Conservation (phyloP, 2,888 invertebrate species). For the Cephus pygmeus region DNA sequence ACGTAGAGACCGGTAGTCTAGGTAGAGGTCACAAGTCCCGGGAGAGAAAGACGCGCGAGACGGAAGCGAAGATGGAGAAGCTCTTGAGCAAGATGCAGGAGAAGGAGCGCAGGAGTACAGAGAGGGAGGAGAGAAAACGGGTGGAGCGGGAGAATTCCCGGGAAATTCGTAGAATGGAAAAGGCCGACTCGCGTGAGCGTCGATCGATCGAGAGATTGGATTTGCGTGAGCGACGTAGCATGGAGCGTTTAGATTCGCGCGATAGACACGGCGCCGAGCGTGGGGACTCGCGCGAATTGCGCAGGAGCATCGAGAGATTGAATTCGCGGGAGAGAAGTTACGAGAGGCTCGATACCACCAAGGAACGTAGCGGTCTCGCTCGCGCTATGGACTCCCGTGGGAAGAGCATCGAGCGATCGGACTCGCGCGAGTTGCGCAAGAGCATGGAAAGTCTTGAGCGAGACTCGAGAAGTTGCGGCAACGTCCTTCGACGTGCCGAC, state of each 20-base stretch:
- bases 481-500: slow-evolving; percentile 8
- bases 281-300: slow-evolving; percentile 47
- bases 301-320: slow-evolving; percentile 55
- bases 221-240: slow-evolving; percentile 43
- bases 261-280: slow-evolving; percentile 43
- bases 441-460: slow-evolving; percentile 49
- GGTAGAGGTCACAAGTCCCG: slow-evolving; percentile 48
- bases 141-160: slow-evolving; percentile 50
- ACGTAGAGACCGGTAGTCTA: slow-evolving; percentile 60
- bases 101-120: slow-evolving; percentile 47
- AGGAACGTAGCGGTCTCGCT: slow-evolving; percentile 32
- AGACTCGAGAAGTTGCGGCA: neutral
- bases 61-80: slow-evolving; percentile 46
- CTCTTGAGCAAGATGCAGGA: slow-evolving; percentile 44
- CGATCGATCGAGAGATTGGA: slow-evolving; percentile 49
- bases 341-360: slow-evolving; percentile 44
- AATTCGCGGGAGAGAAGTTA: slow-evolving; percentile 48
- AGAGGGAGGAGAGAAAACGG: slow-evolving; percentile 53
- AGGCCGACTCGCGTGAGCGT: slow-evolving; percentile 45
- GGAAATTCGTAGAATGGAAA: slow-evolving; percentile 45
- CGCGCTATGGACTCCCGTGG: slow-evolving; percentile 42
- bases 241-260: slow-evolving; percentile 42
- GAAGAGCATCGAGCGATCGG: slow-evolving; percentile 52
- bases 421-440: slow-evolving; percentile 45
- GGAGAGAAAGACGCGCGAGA: slow-evolving; percentile 48